These are phyloP conservation scores for Thaleichthys pacificus DNA, from an alignment of 2,797 vertebrate species.

Conservation along the genomic window DNA sequence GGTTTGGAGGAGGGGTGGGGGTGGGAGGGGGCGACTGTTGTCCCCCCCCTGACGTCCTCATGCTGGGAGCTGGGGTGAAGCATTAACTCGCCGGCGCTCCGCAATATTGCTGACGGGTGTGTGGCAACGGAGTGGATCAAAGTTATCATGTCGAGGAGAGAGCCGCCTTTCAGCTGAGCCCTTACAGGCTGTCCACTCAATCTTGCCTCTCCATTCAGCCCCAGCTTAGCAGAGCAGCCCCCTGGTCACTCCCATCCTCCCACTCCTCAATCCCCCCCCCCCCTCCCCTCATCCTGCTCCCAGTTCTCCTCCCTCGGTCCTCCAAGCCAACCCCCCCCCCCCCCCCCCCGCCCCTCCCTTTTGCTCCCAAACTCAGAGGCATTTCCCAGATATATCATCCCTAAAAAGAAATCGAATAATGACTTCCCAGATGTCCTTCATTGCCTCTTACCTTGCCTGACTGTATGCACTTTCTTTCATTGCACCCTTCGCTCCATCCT, in stretches of 20 bases:
- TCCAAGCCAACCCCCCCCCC: constrained; percentile 24
- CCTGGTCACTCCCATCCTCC: constrained; percentile 68
- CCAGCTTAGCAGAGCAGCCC: constrained; percentile 63
- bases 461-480: background rate
- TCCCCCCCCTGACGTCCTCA: constrained; percentile 31
- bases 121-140: constrained; percentile 78
- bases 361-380: constrained; percentile 38
- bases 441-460: constrained; percentile 2
- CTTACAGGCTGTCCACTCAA: constrained; percentile 75
- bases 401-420: too few relatives aligned
- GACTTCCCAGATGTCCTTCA: background rate
- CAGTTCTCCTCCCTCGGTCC: constrained; percentile 58
- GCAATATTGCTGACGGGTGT: constrained; percentile 83
- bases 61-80: constrained; percentile 66
- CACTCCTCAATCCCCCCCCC: constrained; percentile 68
- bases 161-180: constrained; percentile 65
- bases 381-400: constrained; percentile 41
- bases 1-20: background rate
- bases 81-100: constrained; percentile 77
- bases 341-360: too few relatives aligned
- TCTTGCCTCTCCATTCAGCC: constrained; percentile 50
- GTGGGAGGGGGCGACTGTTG: background rate
- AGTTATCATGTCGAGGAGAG: constrained; percentile 80
- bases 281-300: constrained; percentile 60
- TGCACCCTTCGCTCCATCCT: constrained; percentile 25